Evolutionary conservation across 1,140 invertebrate species (phyloP).

Genomic region (Drosophila auraria): DNA sequence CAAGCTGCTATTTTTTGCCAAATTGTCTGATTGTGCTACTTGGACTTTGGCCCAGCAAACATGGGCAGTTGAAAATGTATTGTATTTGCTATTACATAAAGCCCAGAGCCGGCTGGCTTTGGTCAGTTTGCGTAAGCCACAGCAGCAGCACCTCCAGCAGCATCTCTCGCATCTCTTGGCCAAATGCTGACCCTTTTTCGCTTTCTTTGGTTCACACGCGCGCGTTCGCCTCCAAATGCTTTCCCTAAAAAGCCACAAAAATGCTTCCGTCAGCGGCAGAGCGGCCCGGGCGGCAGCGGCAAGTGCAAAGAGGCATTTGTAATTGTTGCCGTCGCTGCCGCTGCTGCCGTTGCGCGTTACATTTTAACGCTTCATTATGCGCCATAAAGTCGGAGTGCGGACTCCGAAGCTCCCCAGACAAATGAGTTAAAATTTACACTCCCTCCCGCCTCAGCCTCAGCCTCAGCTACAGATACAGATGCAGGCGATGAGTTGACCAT

Average conservation of each 20-base stretch:
- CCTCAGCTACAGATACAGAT: constrained; percentile 15
- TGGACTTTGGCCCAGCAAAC: constrained; percentile 67
- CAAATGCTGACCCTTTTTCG: constrained; percentile 70
- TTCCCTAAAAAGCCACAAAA: constrained; percentile 75
- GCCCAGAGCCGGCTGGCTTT: constrained; percentile 30
- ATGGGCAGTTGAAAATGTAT: constrained; percentile 54
- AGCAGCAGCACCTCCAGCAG: constrained; percentile 26
- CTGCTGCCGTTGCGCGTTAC: constrained; percentile 68
- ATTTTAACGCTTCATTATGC: constrained; percentile 82
- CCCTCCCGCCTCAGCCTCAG: constrained; percentile 40
- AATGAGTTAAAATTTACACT: constrained; percentile 67
- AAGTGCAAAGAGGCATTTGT: constrained; percentile 78
- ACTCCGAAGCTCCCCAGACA: constrained; percentile 23
- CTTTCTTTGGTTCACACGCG: constrained; percentile 82
- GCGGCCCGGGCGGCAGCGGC: constrained; percentile 34
- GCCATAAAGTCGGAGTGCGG: constrained; percentile 55
- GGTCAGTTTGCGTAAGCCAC: constrained; percentile 70
- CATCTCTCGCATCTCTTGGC: constrained; percentile 38
- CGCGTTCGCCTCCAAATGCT: constrained; percentile 62
- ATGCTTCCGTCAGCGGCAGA: constrained; percentile 71
- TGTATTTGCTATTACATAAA: constrained; percentile 69
- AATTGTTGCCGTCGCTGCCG: constrained; percentile 60
- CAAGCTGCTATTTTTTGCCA: constrained; percentile 4
- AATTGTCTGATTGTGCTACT: neutral
- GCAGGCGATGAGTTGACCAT: constrained; percentile 53